Evolutionary conservation across 2,888 invertebrate genomes (phyloP), one percentile per base, ranked within the genome.

Genomic region (Neoascia interrupta): DNA sequence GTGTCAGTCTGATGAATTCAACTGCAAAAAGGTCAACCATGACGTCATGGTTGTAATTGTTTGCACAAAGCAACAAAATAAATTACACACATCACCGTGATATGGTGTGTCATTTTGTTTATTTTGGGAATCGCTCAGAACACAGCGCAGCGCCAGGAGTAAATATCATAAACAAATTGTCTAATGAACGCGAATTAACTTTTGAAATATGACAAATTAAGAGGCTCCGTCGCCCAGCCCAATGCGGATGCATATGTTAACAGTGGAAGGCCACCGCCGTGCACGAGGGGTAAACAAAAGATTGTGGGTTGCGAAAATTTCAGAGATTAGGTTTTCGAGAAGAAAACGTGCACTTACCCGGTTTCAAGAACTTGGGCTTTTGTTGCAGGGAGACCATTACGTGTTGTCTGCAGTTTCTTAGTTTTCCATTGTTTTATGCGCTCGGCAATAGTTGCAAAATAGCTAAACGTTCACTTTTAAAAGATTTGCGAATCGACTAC

Each of bases 381-480:
- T 39, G 60, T 66, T 72, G 72, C 76, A 76, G 47, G 54, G 76
- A 72, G 45, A 76, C 64, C 76, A 76, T 76, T 47, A 76, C 76
- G 70, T 60, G 76, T 53, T 64, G 23, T 70, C 43, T 49, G 39
- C 16, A 31, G 31, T 6, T 11, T 13, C 19, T 72, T 39, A 76
- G 47, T 54, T 66, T 47, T 28, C 76, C 76, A 76, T 76, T 47
- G 39, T 58, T 11, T 19, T 23, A 31, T 3, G 19, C 18, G 21
- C 18, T 26, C 1, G 21, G 8, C 26, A 3, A n/a, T 23, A 26
- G 15, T 61, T 23, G 6, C 5, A 41, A 51, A 54, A 23, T 28
- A n/a, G n/a, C n/a, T n/a, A n/a, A n/a, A 31, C 16, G 37, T 23
- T 23, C 8, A 41, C 21, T 61, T 54, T n/a, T n/a, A n/a, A n/a